Evolutionary conservation across 2,113 vertebrate species (phyloP).

Genomic region (Chloropsis cyanopogon): DNA sequence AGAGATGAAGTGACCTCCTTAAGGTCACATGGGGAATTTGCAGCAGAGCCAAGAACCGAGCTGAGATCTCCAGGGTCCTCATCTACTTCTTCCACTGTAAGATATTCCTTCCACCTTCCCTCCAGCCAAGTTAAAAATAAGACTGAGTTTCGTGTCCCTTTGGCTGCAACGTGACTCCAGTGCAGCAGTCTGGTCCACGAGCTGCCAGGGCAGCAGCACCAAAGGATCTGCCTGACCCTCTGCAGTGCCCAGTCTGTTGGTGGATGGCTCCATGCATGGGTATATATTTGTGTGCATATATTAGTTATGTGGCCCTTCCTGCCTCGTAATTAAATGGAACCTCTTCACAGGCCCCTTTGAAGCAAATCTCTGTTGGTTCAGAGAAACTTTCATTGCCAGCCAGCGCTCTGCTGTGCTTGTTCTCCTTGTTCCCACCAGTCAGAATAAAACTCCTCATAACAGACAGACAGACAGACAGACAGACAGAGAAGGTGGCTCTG

Average conservation of each 20-base stretch:
- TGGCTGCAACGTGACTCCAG: background rate
- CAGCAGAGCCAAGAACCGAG: background rate
- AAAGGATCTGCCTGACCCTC: background rate
- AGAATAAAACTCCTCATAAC: slow-evolving; percentile 27
- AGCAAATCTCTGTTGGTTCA: background rate
- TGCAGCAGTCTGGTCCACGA: background rate
- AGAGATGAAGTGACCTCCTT: background rate
- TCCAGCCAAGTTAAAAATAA: slow-evolving; percentile 12
- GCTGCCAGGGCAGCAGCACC: background rate
- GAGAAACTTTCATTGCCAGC: slow-evolving; percentile 10
- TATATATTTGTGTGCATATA: accelerated
- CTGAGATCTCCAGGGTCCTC: slow-evolving; percentile 1
- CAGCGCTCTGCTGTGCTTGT: background rate
- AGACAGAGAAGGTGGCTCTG: background rate
- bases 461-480: no score
- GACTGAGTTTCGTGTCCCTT: background rate
- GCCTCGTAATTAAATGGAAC: slow-evolving; percentile 34
- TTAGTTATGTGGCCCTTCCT: slow-evolving; percentile 4
- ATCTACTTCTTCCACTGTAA: background rate
- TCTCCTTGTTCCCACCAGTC: background rate
- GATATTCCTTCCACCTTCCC: background rate
- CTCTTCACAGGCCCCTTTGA: slow-evolving; percentile 45
- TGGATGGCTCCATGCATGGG: accelerated
- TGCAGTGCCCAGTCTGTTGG: background rate
- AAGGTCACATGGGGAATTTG: background rate